Conservation (phyloP, 92 coral and sea anemone genomes). For the Scolanthus callimorphus region DNA sequence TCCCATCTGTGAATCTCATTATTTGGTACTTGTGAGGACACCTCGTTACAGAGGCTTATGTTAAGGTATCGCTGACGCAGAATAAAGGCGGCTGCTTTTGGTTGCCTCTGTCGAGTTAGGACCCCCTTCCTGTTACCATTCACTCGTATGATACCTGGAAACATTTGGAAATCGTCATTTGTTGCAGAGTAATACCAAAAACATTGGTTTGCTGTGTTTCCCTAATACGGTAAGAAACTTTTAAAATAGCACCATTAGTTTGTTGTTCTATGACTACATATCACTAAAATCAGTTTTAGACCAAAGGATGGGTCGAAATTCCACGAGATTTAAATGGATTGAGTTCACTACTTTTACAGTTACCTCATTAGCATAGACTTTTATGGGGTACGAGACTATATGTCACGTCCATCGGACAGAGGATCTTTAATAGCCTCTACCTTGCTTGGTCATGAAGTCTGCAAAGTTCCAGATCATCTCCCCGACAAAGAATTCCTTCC, state of each 20-base stretch:
- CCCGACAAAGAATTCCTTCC: constrained; percentile 86
- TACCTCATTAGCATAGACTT: background rate
- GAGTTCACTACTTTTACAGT: background rate
- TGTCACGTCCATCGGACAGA: no score
- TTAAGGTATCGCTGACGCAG: constrained; percentile 90
- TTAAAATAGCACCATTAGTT: no score
- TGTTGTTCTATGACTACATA: no score
- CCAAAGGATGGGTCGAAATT: no score
- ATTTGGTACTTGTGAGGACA: no score
- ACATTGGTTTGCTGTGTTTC: no score
- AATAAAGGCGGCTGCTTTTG: constrained; percentile 92
- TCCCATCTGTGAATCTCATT: no score
- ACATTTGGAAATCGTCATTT: background rate
- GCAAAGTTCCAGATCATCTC: constrained; percentile 99
- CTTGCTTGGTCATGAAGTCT: constrained; percentile 93
- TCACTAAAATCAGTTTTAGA: no score
- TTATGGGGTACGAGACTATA: no score
- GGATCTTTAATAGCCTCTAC: constrained; percentile 34
- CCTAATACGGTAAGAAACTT: no score
- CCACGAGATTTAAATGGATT: no score
- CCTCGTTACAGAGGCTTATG: constrained; percentile 56
- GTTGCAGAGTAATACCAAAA: no score
- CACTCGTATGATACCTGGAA: constrained; percentile 71
- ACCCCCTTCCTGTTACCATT: constrained; percentile 95
- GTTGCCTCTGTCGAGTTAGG: constrained; percentile 89